phyloP scores from a whole-genome alignment of 2,888 invertebrate species.

The Pecten maximus region DNA sequence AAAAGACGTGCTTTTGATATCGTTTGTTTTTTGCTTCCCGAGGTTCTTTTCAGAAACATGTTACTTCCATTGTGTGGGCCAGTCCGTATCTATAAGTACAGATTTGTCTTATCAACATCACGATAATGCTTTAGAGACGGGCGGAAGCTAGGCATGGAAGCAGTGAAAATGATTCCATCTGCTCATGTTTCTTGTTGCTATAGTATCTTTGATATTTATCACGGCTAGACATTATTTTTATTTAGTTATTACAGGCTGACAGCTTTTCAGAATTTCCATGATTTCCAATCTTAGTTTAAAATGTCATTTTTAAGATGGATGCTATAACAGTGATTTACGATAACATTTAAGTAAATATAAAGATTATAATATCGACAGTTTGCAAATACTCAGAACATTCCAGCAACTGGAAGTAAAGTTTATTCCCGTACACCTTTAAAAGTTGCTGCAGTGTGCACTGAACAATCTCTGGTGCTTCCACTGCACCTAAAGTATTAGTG shows the following conservation, averaged over 20 bases:
- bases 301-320: neutral
- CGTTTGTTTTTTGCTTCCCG: neutral
- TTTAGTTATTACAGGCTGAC: neutral
- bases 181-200: neutral
- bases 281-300: neutral
- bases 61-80: neutral
- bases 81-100: neutral
- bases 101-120: neutral
- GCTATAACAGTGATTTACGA: no score
- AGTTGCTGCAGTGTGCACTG: no score
- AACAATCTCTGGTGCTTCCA: no score
- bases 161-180: neutral
- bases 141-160: neutral
- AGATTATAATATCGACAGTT: no score
- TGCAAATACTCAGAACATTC: no score
- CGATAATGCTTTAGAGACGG: neutral
- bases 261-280: neutral
- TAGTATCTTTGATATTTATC: neutral
- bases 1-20: neutral
- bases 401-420: no score
- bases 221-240: neutral
- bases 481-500: no score
- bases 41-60: neutral
- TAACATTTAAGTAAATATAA: no score
- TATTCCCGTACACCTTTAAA: no score